Evolutionary conservation across 2,888 invertebrate genomes (phyloP), one percentile per base, ranked within the genome.

Genomic region (Ochlodes sylvanus): DNA sequence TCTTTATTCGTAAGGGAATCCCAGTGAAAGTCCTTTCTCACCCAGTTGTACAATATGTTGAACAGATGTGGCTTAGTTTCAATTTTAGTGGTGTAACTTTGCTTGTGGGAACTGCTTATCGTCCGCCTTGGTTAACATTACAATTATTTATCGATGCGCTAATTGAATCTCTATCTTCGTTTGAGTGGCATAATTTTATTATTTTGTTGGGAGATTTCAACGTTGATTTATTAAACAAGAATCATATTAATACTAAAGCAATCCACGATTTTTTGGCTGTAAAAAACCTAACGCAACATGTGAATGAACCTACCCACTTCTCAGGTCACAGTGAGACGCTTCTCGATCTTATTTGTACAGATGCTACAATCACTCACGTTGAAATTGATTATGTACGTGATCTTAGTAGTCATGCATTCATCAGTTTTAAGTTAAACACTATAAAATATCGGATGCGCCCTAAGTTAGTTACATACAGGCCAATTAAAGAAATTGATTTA

Each of bases 61-160:
- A 72, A 21, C 71, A 74, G 50, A 70, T 72, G 71, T 74, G 73
- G 71, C 5, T 74, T 2, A 57, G 38, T 10, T 10, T 64, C 2
- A 55, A 44, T 7, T 34, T 69, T 0, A 67, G 57, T 32, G 69
- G 70, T 1, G 21, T 47, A 10, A 44, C 38, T 12, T 17, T 73
- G 1, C 54, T 61, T 0, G 38, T 56, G 0, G 56, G 56, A 7
- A 56, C 56, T 10, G 56, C 56, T 2, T 56, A 56, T 6, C 38
- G 72, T 4, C 70, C 73, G 6, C 65, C 52, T 21, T 72, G 73
- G 73, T 10, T 70, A 17, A 27, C 67, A n/a, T 55, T 69, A 10
- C 69, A 71, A 41, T 19, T 54, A 1, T 74, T 72, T 63, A 27
- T 74, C 14, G 69, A 70, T 56, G 69, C 70, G 2, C 14, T 74